These are phyloP conservation scores for Pseudanteris insignis DNA, from an alignment of 2,888 invertebrate genomes.

Conservation along the genomic window DNA sequence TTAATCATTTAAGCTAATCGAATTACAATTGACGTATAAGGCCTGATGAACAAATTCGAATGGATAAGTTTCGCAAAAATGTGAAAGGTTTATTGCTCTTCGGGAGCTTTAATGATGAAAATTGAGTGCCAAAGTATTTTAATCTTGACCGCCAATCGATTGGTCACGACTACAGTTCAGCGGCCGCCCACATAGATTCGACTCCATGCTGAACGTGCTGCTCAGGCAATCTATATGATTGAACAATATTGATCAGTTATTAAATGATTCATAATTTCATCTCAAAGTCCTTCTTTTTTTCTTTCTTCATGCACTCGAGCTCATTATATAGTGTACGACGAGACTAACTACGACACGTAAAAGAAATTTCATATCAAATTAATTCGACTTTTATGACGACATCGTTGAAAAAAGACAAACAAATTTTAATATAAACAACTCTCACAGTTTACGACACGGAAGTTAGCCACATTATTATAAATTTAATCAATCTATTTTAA, in stretches of 20 bases:
- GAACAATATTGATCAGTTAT: slow-evolving; percentile 44
- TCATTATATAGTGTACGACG: slow-evolving; percentile 6
- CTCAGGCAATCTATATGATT: slow-evolving; percentile 39
- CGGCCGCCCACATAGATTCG: slow-evolving; percentile 51
- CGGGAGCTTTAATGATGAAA: slow-evolving; percentile 42
- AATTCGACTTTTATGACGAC: too few species aligned
- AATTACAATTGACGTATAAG: too few species aligned
- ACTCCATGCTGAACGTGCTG: slow-evolving; percentile 36
- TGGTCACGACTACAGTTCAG: slow-evolving; percentile 54
- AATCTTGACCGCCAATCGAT: slow-evolving; percentile 54
- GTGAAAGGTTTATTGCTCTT: slow-evolving; percentile 38
- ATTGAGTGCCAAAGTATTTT: slow-evolving; percentile 50
- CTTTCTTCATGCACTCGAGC: too few species aligned
- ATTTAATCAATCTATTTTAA: too few species aligned
- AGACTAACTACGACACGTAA: background rate
- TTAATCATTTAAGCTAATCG: too few species aligned
- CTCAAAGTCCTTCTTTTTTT: too few species aligned
- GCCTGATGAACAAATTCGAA: too few species aligned
- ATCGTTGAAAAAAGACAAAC: too few species aligned
- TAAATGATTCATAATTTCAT: slow-evolving; percentile 44
- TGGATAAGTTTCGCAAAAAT: slow-evolving; percentile 3
- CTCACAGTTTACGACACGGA: too few species aligned
- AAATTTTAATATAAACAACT: too few species aligned
- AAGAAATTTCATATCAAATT: background rate
- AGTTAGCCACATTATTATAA: too few species aligned